These are phyloP conservation scores for Oncorhynchus keta DNA, from an alignment of 2,113 vertebrate genomes.

Conservation along the genomic window DNA sequence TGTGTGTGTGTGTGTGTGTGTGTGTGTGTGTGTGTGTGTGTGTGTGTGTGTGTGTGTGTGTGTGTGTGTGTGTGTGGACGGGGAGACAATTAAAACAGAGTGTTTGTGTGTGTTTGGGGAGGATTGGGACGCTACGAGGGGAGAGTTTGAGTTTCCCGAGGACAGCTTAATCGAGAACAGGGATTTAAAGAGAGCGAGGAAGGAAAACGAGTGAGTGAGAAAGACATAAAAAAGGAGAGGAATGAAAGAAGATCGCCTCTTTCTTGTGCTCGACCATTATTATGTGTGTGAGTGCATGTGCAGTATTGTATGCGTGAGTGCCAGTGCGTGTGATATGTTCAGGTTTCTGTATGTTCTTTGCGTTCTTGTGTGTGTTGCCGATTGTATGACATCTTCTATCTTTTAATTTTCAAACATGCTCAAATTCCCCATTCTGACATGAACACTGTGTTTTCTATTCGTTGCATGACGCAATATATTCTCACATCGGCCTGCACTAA, in stretches of 20 bases:
- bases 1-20: constrained; percentile 25
- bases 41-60: too few relatives aligned
- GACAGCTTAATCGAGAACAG: constrained; percentile 71
- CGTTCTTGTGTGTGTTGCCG: constrained; percentile 4
- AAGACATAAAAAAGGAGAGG: constrained; percentile 18
- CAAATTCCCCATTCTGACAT: background rate
- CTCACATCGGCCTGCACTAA: too few relatives aligned
- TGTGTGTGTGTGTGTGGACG: constrained; percentile 21
- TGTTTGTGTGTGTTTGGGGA: constrained; percentile 16
- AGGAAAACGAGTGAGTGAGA: constrained; percentile 28
- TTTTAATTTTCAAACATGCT: background rate
- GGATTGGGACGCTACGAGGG: constrained; percentile 37
- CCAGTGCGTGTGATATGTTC: constrained; percentile 8
- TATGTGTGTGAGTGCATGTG: constrained; percentile 36
- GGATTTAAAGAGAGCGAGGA: constrained; percentile 42
- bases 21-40: too few relatives aligned
- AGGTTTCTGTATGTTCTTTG: constrained; percentile 10
- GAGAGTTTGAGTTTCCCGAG: constrained; percentile 62
- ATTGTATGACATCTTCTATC: background rate
- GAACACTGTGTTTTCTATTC: background rate
- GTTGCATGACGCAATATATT: background rate
- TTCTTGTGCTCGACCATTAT: constrained; percentile 18
- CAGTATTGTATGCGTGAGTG: constrained; percentile 10
- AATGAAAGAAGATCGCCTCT: constrained; percentile 6
- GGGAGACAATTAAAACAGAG: background rate